Evolutionary conservation across 2,888 invertebrate species (phyloP).

Genomic region (Zaprionus lineosus): DNA sequence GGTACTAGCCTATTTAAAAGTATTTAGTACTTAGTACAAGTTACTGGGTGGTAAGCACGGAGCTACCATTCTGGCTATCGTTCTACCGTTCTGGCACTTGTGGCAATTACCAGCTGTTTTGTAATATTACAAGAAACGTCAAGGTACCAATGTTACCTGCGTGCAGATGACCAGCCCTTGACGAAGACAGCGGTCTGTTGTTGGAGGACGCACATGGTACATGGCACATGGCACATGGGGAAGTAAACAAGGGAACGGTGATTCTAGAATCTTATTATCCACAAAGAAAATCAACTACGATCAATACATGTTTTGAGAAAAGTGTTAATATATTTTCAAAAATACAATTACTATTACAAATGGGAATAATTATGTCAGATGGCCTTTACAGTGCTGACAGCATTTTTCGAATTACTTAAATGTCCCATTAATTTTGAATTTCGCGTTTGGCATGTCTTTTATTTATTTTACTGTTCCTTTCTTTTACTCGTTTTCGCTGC

Average conservation of each 20-base stretch:
- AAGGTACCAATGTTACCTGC: slow-evolving; percentile 33
- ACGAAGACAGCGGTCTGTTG: too few species aligned
- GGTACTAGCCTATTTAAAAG: background rate
- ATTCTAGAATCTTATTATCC: too few species aligned
- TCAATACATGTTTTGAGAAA: too few species aligned
- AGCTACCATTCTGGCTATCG: slow-evolving; percentile 5
- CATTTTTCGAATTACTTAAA: slow-evolving; percentile 26
- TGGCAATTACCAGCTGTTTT: slow-evolving; percentile 63
- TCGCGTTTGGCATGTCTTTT: too few species aligned
- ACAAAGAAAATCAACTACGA: too few species aligned
- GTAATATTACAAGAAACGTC: slow-evolving; percentile 7
- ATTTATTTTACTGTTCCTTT: slow-evolving; percentile 8
- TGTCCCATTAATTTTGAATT: slow-evolving; percentile 44
- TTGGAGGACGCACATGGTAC: too few species aligned
- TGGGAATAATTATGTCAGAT: slow-evolving; percentile 8
- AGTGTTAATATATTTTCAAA: too few species aligned
- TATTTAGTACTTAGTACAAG: slow-evolving; percentile 17
- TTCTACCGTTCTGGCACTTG: slow-evolving; percentile 7
- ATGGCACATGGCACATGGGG: too few species aligned
- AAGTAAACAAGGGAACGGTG: too few species aligned
- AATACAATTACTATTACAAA: background rate
- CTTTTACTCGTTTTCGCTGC: slow-evolving; percentile 27
- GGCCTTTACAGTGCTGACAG: slow-evolving; percentile 8
- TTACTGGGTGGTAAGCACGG: slow-evolving; percentile 36
- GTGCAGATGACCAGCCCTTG: slow-evolving; percentile 9